These are phyloP conservation scores for Notothenia rossii DNA, from an alignment of 2,113 vertebrate species.

Conservation along the genomic window DNA sequence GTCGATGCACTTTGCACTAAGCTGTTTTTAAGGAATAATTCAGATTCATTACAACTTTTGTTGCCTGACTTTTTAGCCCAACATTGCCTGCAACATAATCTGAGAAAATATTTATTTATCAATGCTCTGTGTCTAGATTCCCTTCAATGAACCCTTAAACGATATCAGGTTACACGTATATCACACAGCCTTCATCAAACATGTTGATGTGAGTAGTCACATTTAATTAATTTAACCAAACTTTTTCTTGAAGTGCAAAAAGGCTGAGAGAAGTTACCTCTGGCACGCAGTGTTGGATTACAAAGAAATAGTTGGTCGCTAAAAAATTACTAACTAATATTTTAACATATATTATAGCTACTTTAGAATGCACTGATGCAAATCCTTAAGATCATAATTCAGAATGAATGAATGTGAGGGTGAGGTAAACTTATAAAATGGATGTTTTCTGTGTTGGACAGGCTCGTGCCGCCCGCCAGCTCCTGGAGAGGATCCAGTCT, in stretches of 20 bases:
- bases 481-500: conserved; percentile 95
- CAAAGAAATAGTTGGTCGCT: background rate
- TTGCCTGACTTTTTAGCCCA: background rate
- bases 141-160: background rate
- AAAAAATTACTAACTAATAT: background rate
- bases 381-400: background rate
- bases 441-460: conserved; percentile 58
- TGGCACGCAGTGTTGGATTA: background rate
- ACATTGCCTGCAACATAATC: background rate
- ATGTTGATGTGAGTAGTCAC: background rate
- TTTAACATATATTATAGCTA: background rate
- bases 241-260: background rate
- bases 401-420: background rate
- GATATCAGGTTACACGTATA: background rate
- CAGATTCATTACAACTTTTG: background rate
- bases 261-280: background rate
- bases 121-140: background rate
- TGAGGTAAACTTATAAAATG: background rate
- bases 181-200: background rate
- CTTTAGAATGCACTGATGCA: background rate
- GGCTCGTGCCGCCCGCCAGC: conserved; percentile 96
- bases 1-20: background rate
- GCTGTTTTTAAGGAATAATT: conserved; percentile 2
- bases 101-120: background rate
- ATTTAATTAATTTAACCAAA: background rate